A percentile compares a stretch with the other conserved stretches of the same genome.
phyloP scores from a whole-genome alignment of 2,113 vertebrate genomes.

The Sterrhoptilus dennistouni region DNA sequence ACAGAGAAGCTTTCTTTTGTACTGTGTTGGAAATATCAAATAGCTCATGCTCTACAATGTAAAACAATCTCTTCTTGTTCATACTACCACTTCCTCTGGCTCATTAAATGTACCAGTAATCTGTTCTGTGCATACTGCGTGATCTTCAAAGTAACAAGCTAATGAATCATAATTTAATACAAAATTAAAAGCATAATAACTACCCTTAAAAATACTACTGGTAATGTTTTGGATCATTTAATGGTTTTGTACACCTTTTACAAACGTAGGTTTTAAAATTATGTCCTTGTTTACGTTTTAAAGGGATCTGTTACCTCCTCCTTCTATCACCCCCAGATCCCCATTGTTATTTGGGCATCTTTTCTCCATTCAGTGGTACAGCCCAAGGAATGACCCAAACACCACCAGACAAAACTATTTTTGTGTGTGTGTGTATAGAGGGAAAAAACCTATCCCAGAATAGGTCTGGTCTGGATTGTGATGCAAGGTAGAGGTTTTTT shows the following conservation, averaged over 20 bases:
- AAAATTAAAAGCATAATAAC: conserved; percentile 68
- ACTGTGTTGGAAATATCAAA: conserved; percentile 77
- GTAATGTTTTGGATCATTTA: conserved; percentile 13
- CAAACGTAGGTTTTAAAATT: conserved; percentile 15
- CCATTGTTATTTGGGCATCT: not conserved
- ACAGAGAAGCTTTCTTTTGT: conserved; percentile 81
- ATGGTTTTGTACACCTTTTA: not conserved
- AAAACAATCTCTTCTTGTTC: conserved; percentile 73
- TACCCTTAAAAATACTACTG: conserved; percentile 42
- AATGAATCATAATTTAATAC: conserved; percentile 71
- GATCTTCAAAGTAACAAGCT: conserved; percentile 69
- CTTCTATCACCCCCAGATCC: not conserved
- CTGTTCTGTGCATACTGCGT: conserved; percentile 61
- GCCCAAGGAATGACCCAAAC: conserved; percentile 7
- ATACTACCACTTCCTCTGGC: conserved; percentile 68
- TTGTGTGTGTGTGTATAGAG: not conserved
- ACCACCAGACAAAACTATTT: not conserved
- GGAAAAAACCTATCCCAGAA: not conserved
- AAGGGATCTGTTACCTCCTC: not conserved
- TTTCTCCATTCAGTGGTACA: not conserved
- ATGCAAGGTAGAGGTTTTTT: conserved; percentile 47
- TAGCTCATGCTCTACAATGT: conserved; percentile 65
- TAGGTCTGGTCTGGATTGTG: conserved; percentile 59
- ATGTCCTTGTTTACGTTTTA: not conserved
- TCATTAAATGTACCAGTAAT: conserved; percentile 74